Evolutionary conservation across 1,140 invertebrate genomes (phyloP).

Genomic region (Lepidostoma basale): DNA sequence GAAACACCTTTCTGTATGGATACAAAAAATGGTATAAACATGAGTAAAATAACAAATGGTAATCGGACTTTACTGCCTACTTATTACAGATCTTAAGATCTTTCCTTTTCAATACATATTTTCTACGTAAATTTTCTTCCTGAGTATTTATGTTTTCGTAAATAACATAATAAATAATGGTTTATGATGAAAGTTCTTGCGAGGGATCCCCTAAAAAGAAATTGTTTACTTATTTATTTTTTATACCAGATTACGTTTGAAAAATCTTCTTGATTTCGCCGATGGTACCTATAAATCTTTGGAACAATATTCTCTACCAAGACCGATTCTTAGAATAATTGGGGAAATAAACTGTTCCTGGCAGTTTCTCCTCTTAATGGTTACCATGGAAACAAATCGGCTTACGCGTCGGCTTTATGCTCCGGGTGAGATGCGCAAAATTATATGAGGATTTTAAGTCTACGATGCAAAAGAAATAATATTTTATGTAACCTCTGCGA

Average conservation of each 20-base stretch:
- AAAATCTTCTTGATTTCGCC: neutral
- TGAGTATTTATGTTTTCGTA: too few species aligned
- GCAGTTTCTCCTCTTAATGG: neutral
- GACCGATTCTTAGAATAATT: slow-evolving; percentile 16
- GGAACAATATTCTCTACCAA: slow-evolving; percentile 4
- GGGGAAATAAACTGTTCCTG: slow-evolving; percentile 15
- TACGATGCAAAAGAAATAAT: neutral
- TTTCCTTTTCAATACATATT: too few species aligned
- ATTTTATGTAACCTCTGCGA: neutral
- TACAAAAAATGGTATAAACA: too few species aligned
- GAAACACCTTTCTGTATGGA: too few species aligned
- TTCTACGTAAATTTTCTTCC: too few species aligned
- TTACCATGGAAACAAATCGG: slow-evolving; percentile 23
- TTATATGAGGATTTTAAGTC: slow-evolving; percentile 14
- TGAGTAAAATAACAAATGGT: too few species aligned
- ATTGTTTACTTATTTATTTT: too few species aligned
- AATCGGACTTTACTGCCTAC: too few species aligned
- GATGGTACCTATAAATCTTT: neutral
- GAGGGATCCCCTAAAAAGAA: too few species aligned
- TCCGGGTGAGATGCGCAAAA: slow-evolving; percentile 11
- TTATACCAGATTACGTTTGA: neutral
- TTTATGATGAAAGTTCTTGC: too few species aligned
- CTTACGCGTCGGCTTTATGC: slow-evolving; percentile 17
- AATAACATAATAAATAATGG: too few species aligned
- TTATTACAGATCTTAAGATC: too few species aligned